These are phyloP conservation scores for Dicrurus megarhynchus DNA, from an alignment of 2,113 vertebrate species.

Conservation along the genomic window DNA sequence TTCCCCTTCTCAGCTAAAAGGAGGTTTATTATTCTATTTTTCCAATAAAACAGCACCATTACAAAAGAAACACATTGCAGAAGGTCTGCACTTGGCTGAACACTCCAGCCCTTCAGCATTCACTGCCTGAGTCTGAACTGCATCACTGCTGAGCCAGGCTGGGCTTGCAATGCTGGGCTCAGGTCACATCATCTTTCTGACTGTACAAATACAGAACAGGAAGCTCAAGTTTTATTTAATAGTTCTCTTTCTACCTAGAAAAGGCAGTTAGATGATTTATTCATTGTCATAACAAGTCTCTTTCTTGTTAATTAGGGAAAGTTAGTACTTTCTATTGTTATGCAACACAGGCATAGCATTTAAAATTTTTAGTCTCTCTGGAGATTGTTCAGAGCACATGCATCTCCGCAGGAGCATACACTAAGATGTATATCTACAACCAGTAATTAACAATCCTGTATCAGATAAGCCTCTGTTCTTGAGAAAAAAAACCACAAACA, in stretches of 20 bases:
- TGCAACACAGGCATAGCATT: background rate
- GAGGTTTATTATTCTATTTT: background rate
- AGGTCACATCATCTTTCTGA: background rate
- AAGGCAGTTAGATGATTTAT: background rate
- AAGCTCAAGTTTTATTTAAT: background rate
- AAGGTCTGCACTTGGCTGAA: background rate
- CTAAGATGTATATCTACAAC: background rate
- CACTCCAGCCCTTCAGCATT: background rate
- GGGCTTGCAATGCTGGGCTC: background rate
- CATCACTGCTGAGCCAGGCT: background rate
- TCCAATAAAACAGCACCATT: background rate
- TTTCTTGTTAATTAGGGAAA: background rate
- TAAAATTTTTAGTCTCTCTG: background rate
- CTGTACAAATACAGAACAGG: background rate
- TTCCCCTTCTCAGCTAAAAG: background rate
- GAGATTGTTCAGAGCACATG: background rate
- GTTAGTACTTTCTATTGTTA: background rate
- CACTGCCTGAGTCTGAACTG: background rate
- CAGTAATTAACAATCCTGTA: background rate
- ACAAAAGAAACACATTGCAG: background rate
- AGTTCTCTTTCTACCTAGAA: background rate
- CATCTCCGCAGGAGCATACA: background rate
- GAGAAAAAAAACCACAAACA: rapidly evolving
- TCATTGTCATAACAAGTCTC: background rate
- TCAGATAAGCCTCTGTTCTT: background rate